Percentiles rank a stretch among this genome's conserved stretches.
Conservation (phyloP, 2,113 vertebrate genomes). For the Dermatemys mawii region DNA sequence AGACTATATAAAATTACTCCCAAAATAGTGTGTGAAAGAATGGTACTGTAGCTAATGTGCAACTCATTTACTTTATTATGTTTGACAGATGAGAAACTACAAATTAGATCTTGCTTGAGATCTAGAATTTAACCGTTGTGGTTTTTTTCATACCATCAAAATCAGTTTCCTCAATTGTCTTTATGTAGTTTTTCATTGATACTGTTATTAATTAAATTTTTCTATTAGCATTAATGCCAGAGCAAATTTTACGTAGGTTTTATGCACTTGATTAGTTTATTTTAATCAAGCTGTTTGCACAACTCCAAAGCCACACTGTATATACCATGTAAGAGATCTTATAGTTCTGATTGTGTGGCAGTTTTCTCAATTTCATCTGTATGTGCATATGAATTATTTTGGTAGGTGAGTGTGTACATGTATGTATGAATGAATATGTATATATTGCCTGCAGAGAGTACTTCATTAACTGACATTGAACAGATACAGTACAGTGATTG, state of each 20-base stretch:
- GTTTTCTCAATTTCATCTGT: not conserved
- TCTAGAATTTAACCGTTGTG: not conserved
- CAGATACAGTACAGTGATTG: not conserved
- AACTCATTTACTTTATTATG: not conserved
- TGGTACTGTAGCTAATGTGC: not conserved
- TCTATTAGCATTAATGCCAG: not conserved
- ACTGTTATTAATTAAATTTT: not conserved
- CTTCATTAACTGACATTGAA: not conserved
- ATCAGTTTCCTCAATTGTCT: fast-evolving
- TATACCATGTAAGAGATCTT: not conserved
- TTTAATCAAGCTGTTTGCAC: not conserved
- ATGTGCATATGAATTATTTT: not conserved
- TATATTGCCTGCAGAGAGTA: not conserved
- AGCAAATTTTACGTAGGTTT: not conserved
- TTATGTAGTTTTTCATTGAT: not conserved
- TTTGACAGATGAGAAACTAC: not conserved
- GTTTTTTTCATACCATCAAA: not conserved
- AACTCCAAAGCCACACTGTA: not conserved
- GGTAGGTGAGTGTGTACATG: fast-evolving
- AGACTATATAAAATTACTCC: not conserved
- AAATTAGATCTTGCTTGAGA: not conserved
- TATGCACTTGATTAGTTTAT: not conserved
- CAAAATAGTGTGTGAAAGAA: not conserved
- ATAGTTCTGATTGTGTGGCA: not conserved
- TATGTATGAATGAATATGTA: too few relatives aligned